Evolutionary conservation across 1,140 invertebrate genomes (phyloP).

Genomic region (Leptestheria dahalacensis): DNA sequence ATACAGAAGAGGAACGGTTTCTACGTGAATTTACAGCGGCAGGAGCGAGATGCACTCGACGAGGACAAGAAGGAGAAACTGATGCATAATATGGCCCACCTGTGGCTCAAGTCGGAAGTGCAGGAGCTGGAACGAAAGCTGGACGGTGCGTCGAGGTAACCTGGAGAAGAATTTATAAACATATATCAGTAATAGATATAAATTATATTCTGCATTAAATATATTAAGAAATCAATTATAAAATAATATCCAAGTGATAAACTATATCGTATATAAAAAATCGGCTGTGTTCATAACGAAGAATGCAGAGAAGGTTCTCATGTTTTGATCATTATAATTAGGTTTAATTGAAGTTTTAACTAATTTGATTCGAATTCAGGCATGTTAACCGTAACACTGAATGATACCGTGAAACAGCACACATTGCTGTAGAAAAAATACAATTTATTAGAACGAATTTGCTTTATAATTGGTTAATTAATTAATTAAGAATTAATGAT

Average conservation of each 20-base stretch:
- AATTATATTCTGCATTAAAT: slow-evolving; percentile 16
- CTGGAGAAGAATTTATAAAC: slow-evolving; percentile 17
- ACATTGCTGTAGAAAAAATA: too few species aligned
- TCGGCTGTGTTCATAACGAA: too few species aligned
- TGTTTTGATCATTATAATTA: too few species aligned
- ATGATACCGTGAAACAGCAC: too few species aligned
- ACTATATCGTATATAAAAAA: too few species aligned
- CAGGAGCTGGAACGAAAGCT: slow-evolving; percentile 43
- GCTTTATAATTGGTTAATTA: too few species aligned
- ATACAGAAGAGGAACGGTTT: neutral
- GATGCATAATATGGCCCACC: slow-evolving; percentile 55
- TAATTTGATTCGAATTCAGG: too few species aligned
- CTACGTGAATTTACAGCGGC: neutral
- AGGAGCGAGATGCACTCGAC: neutral
- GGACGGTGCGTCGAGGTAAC: slow-evolving; percentile 18
- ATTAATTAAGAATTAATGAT: too few species aligned
- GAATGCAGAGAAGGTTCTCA: too few species aligned
- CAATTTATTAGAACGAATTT: too few species aligned
- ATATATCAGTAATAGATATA: slow-evolving; percentile 19
- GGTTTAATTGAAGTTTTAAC: too few species aligned
- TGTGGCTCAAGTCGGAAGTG: slow-evolving; percentile 58
- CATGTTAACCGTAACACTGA: too few species aligned
- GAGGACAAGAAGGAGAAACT: slow-evolving; percentile 24
- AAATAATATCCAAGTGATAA: neutral
- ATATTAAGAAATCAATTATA: slow-evolving; percentile 18